Conservation (phyloP, 2,797 vertebrate genomes). For the Labeo calbasu region DNA sequence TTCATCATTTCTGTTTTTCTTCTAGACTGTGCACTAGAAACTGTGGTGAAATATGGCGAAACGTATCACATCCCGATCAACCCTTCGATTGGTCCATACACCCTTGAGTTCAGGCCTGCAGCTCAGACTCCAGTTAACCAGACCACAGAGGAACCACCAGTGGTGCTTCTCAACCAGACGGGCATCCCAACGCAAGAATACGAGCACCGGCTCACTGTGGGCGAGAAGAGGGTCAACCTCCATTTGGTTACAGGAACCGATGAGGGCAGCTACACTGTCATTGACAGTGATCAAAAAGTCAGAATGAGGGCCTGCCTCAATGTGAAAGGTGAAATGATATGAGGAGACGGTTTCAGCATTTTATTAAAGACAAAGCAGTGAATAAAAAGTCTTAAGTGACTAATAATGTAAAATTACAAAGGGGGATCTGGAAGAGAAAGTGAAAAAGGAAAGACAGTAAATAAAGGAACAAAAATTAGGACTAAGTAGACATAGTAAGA, state of each 20-base stretch:
- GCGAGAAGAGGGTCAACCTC: constrained; percentile 68
- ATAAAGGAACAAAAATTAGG: not conserved
- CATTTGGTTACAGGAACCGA: constrained; percentile 72
- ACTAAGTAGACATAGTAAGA: not conserved
- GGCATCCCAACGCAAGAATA: constrained; percentile 65
- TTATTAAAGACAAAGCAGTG: not conserved
- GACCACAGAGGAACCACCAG: constrained; percentile 57
- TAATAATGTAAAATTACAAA: not conserved
- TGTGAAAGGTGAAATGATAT: constrained; percentile 72
- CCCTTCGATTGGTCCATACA: constrained; percentile 69
- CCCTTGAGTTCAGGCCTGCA: constrained; percentile 75
- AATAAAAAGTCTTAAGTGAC: no score
- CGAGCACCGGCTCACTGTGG: constrained; percentile 67
- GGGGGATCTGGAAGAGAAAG: not conserved
- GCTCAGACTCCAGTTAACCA: constrained; percentile 62
- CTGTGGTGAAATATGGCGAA: constrained; percentile 77
- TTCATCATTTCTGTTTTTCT: not conserved
- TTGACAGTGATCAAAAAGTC: constrained; percentile 71
- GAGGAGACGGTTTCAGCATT: not conserved
- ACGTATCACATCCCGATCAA: constrained; percentile 72
- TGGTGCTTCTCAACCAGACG: constrained; percentile 71
- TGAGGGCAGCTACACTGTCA: constrained; percentile 77
- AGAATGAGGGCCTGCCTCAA: constrained; percentile 76
- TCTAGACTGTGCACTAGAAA: constrained; percentile 77
- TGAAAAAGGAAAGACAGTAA: not conserved